Percentiles rank a stretch among this genome's conserved stretches.
These are phyloP conservation scores for Drosophila kurseongensis DNA, from an alignment of 1,140 invertebrate species.

Conservation along the genomic window DNA sequence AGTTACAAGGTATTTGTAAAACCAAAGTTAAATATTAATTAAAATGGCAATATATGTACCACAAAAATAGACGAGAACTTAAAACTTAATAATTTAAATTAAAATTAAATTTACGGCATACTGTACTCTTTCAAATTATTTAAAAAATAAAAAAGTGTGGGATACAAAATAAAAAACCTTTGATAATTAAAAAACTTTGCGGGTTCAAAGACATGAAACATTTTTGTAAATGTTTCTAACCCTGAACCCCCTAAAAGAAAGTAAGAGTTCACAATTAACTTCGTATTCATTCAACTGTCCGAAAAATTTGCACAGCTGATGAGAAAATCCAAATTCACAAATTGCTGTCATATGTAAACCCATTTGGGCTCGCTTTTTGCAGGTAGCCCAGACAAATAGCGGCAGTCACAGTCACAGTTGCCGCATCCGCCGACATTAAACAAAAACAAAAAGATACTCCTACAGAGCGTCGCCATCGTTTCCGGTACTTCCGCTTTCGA, in stretches of 20 bases:
- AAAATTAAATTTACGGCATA: too few relatives aligned
- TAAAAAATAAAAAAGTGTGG: background rate
- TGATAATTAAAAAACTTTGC: too few relatives aligned
- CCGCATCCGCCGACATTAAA: slow-evolving; percentile 57
- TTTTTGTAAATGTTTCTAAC: background rate
- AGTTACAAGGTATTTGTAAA: too few relatives aligned
- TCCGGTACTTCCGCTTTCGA: slow-evolving; percentile 75
- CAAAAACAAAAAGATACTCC: slow-evolving; percentile 39
- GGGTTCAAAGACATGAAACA: background rate
- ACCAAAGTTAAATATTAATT: too few relatives aligned
- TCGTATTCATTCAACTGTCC: background rate
- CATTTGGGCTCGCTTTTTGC: slow-evolving; percentile 32
- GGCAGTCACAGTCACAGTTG: slow-evolving; percentile 42
- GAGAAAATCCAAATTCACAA: slow-evolving; percentile 33
- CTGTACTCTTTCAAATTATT: too few relatives aligned
- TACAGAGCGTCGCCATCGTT: slow-evolving; percentile 55
- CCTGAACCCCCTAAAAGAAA: slow-evolving; percentile 15
- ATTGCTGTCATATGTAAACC: slow-evolving; percentile 40
- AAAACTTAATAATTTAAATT: too few relatives aligned
- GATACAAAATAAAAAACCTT: too few relatives aligned
- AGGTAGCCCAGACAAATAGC: slow-evolving; percentile 18
- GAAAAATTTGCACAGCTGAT: slow-evolving; percentile 26
- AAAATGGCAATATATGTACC: too few relatives aligned
- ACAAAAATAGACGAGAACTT: too few relatives aligned
- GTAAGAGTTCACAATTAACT: slow-evolving; percentile 9